Conservation (phyloP, 2,888 invertebrate genomes). For the Drosophila anomalata region DNA sequence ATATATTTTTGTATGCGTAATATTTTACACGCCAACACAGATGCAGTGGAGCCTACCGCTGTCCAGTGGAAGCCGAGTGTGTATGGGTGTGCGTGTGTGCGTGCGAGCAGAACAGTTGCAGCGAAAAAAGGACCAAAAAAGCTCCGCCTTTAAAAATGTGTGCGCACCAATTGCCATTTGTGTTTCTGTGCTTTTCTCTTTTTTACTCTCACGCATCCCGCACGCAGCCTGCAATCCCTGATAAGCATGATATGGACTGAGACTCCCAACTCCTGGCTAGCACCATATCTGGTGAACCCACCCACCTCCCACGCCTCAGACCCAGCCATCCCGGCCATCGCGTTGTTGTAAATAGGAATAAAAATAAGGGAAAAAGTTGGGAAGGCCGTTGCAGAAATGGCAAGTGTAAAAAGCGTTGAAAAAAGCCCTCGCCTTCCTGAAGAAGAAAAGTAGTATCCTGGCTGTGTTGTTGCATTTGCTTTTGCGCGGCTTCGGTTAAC, state of each 20-base stretch:
- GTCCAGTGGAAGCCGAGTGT: conserved; percentile 54
- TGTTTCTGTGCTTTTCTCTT: conserved; percentile 80
- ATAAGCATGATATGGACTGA: conserved; percentile 50
- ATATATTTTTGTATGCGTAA: conserved; percentile 67
- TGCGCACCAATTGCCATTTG: conserved; percentile 82
- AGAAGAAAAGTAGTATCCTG: conserved; percentile 62
- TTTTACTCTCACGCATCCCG: conserved; percentile 74
- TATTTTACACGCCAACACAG: conserved; percentile 66
- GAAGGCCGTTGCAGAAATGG: conserved; percentile 70
- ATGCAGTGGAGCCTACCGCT: conserved; percentile 35
- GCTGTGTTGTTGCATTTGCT: conserved; percentile 23
- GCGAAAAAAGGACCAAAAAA: conserved; percentile 82
- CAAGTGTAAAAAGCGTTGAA: conserved; percentile 77
- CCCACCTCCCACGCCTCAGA: neutral
- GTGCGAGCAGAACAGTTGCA: conserved; percentile 45
- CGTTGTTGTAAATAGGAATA: conserved; percentile 68
- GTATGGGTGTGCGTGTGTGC: conserved; percentile 54
- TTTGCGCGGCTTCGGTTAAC: conserved; percentile 58
- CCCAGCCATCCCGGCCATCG: conserved; percentile 2
- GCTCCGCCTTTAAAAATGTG: conserved; percentile 82
- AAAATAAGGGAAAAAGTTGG: conserved; percentile 43
- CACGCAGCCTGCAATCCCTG: conserved; percentile 55
- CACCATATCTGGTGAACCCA: neutral
- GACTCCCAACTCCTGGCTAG: conserved; percentile 8
- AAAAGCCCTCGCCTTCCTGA: conserved; percentile 49